Base-by-base conservation (phyloP, 2,113 vertebrate genomes). In the Cheirogaleus medius region DNA sequence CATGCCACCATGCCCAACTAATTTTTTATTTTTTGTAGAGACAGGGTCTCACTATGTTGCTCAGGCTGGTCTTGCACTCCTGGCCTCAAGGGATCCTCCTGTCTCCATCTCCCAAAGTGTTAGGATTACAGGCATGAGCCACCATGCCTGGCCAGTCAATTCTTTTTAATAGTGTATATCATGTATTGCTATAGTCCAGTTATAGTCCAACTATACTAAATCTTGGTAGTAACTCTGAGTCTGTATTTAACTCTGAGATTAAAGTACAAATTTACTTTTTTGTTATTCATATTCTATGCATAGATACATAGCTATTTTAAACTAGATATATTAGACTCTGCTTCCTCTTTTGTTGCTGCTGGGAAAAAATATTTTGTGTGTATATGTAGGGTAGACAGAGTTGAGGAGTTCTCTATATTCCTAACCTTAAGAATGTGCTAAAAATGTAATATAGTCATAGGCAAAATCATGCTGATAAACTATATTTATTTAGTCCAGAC, bases 221-320 rank as follows among this genome's bases (percentile, higher is more conserved):
- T 87, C 34, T 64, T 54, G 64, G 29, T 29, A 82, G 18, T 94
- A 84, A 84, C 27, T 83, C 49, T 87, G 29, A 96, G 63, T 42
- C 11, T 88, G 6, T 73, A 87, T 47, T 91, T 73, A 91, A 37
- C 34, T 82, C 44, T 56, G 17, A 97, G 47, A 95, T 87, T 95
- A 90, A 92, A 90, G 0, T 56, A 0, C 11, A 87, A 69, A 27
- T 69, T 92, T 13, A 32, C 2, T 77, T 89, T 84, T 84, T 88
- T 69, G 68, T 87, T 66, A 74, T 54, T 94, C 27, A 82, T 63
- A 95, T 13, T 52, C 25, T 85, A 87, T 58, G 52, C 47, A 63
- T 25, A 74, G 20, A 66, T 77, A 37, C 69, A 3, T 42, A 74
- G 15, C 29, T 92, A 60, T 84, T 82, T 93, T 52, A 83, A 73